Percentiles rank a stretch among this genome's conserved stretches.
Evolutionary conservation across 2,797 vertebrate genomes (phyloP).

Genomic region (Toxotes lorentzi): DNA sequence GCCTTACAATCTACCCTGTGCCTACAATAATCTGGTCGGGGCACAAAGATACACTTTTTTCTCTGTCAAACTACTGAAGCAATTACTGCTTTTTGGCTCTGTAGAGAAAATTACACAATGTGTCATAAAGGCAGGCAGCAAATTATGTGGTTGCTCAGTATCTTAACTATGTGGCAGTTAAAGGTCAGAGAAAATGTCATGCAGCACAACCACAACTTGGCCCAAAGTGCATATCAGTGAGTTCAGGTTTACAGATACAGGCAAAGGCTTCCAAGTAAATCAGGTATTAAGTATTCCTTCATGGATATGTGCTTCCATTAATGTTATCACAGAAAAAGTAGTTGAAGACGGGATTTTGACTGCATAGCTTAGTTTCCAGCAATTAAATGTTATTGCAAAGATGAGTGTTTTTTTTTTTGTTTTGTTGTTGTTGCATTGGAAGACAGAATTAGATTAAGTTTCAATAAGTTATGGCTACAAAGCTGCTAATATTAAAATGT

Average conservation of each 20-base stretch:
- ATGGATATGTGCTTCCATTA: conserved; percentile 36
- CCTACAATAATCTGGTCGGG: conserved; percentile 3
- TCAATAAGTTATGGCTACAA: conserved; percentile 51
- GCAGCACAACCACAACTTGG: conserved; percentile 66
- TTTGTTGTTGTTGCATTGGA: conserved; percentile 10
- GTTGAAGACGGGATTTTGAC: conserved; percentile 6
- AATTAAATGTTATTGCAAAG: background rate
- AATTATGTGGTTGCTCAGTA: conserved; percentile 25
- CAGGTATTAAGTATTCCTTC: conserved; percentile 20
- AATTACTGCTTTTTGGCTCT: conserved; percentile 61
- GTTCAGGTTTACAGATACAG: conserved; percentile 60
- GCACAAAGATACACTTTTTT: conserved; percentile 11
- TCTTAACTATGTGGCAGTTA: conserved; percentile 48
- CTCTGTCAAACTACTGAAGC: conserved; percentile 18
- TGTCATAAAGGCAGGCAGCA: conserved; percentile 36
- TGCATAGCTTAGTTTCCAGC: conserved; percentile 48
- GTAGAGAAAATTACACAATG: conserved; percentile 36
- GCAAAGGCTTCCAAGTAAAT: conserved; percentile 51
- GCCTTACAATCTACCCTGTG: conserved; percentile 14
- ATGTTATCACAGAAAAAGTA: conserved; percentile 7
- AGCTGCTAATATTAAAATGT: conserved; percentile 39
- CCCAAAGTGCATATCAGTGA: conserved; percentile 76
- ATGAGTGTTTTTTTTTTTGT: conserved; percentile 3
- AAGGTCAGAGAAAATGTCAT: conserved; percentile 57
- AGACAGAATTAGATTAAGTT: conserved; percentile 20